Percentiles rank a stretch among this genome's conserved stretches.
Evolutionary conservation across 1,140 invertebrate species (phyloP).

Genomic region (Micrasema longulum): DNA sequence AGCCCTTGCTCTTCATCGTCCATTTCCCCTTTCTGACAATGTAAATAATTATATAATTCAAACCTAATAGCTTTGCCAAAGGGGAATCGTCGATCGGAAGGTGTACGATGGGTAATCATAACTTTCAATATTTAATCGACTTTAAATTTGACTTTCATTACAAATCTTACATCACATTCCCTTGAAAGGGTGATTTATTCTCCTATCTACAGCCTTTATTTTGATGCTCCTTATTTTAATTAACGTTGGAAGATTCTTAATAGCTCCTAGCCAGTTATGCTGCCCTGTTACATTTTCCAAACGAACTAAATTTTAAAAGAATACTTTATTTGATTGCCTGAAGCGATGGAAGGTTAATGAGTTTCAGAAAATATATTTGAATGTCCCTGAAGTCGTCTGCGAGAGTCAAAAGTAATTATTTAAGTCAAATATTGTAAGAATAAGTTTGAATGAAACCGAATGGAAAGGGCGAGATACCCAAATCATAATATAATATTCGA

Average conservation of each 20-base stretch:
- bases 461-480: too few species aligned
- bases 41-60: constrained; percentile 55
- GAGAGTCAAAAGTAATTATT: too few species aligned
- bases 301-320: background rate
- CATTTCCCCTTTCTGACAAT: constrained; percentile 43
- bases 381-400: background rate
- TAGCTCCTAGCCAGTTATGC: background rate
- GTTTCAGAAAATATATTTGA: background rate
- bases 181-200: background rate
- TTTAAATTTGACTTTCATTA: constrained; percentile 53
- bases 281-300: background rate
- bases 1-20: constrained; percentile 12
- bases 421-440: too few species aligned
- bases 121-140: constrained; percentile 50
- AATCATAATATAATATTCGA: too few species aligned
- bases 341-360: constrained; percentile 12
- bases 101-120: constrained; percentile 52
- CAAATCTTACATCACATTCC: constrained; percentile 12
- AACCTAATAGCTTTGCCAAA: constrained; percentile 48
- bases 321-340: background rate
- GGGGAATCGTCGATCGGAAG: constrained; percentile 47
- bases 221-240: constrained; percentile 15
- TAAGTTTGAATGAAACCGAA: too few species aligned
- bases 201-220: constrained; percentile 32
- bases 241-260: constrained; percentile 16